Percentiles rank a stretch among this genome's conserved stretches.
Conservation (phyloP, 2,888 invertebrate genomes). For the Pseudeuparius sepicola region DNA sequence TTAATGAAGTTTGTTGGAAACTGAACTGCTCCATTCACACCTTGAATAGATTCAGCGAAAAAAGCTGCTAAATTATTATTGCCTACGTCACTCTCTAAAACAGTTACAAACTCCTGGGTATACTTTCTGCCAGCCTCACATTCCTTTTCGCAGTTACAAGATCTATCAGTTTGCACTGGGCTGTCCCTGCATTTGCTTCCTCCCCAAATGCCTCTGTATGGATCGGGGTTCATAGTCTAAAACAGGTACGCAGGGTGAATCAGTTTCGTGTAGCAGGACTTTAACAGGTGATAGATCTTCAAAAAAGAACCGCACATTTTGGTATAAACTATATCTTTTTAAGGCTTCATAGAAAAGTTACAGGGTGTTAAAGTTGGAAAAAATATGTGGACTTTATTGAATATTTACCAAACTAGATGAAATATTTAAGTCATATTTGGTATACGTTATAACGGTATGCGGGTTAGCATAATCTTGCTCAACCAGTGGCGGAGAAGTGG, state of each 20-base stretch:
- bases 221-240: slow-evolving; percentile 84
- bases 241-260: slow-evolving; percentile 19
- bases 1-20: slow-evolving; percentile 81
- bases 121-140: slow-evolving; percentile 74
- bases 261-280: neutral
- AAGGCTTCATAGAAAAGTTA: too few species aligned
- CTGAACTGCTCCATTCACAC: slow-evolving; percentile 89
- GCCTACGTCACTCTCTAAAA: slow-evolving; percentile 68
- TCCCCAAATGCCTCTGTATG: slow-evolving; percentile 85
- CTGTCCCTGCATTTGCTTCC: slow-evolving; percentile 83
- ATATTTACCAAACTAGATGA: too few species aligned
- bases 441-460: too few species aligned
- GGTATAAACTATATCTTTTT: too few species aligned
- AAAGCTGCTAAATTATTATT: slow-evolving; percentile 75
- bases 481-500: too few species aligned
- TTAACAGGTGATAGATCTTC: too few species aligned
- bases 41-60: slow-evolving; percentile 94
- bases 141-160: slow-evolving; percentile 53
- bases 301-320: too few species aligned
- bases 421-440: too few species aligned
- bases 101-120: slow-evolving; percentile 69
- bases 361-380: too few species aligned
- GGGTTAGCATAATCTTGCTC: too few species aligned
- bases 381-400: too few species aligned
- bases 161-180: slow-evolving; percentile 58